A percentile compares a stretch with the other conserved stretches of the same genome.
These are phyloP conservation scores for Gymnoscopelus braueri DNA, from an alignment of 2,797 vertebrate genomes.

Conservation along the genomic window DNA sequence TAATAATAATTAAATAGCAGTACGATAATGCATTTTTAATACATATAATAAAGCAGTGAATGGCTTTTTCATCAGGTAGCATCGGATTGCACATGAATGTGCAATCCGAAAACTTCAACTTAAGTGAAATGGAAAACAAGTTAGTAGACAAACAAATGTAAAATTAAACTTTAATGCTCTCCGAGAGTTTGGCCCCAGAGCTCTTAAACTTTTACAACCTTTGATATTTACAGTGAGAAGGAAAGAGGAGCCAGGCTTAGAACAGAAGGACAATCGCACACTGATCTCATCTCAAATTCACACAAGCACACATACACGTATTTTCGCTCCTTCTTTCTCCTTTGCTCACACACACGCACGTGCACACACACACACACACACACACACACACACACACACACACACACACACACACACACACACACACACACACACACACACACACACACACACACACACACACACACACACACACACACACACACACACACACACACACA, in stretches of 20 bases:
- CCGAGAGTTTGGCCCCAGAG: conserved; percentile 27
- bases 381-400: neutral
- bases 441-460: neutral
- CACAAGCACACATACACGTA: neutral
- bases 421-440: conserved; percentile 1
- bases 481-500: conserved; percentile 3
- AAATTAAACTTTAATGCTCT: conserved; percentile 26
- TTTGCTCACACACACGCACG: neutral
- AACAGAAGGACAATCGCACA: conserved; percentile 20
- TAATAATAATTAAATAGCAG: too few species aligned
- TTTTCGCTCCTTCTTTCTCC: neutral
- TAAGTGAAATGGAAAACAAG: conserved; percentile 26
- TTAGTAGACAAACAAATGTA: conserved; percentile 1
- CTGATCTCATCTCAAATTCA: neutral
- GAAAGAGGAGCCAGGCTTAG: conserved; percentile 9
- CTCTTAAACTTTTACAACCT: conserved; percentile 43
- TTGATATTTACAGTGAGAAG: conserved; percentile 33
- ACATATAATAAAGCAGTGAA: too few species aligned
- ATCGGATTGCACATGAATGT: too few species aligned
- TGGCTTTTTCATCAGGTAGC: too few species aligned
- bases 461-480: neutral
- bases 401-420: neutral
- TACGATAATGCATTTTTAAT: too few species aligned
- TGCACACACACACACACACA: neutral
- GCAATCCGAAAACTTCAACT: neutral